Conservation (phyloP, 30 jellyfish, hydroid and myxozoan species). For the Hydra vulgaris region DNA sequence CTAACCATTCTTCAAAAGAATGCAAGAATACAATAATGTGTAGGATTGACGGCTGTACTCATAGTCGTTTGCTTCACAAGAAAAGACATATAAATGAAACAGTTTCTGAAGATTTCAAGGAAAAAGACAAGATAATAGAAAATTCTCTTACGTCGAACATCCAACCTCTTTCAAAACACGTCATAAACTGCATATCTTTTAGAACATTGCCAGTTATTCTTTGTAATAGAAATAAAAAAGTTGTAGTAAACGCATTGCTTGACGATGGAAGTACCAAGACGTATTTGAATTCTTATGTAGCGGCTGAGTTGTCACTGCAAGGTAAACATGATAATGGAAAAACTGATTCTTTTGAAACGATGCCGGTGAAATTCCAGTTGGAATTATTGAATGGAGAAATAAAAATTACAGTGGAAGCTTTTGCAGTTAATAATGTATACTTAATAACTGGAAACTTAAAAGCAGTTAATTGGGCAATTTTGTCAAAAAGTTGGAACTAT, state of each 20-base stretch:
- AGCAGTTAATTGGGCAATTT: too few relatives aligned
- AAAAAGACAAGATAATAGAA: background rate
- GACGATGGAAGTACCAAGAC: too few relatives aligned
- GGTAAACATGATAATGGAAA: background rate
- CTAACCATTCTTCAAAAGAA: too few relatives aligned
- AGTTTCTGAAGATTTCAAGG: background rate
- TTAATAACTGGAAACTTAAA: background rate
- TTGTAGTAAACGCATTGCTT: too few relatives aligned
- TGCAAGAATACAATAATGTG: too few relatives aligned
- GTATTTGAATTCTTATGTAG: background rate
- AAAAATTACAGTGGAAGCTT: background rate
- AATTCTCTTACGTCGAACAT: background rate
- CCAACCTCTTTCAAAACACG: background rate
- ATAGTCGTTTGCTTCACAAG: background rate
- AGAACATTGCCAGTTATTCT: too few relatives aligned
- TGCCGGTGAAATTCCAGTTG: background rate
- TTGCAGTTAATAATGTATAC: background rate
- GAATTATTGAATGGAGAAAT: background rate
- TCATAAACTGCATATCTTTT: background rate
- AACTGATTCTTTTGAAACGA: background rate
- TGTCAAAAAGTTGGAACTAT: background rate
- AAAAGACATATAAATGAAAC: background rate
- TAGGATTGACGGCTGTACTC: background rate
- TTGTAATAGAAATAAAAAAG: too few relatives aligned
- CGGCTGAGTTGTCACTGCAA: background rate